Evolutionary conservation across 2,113 vertebrate species (phyloP).

Genomic region (Pterocles gutturalis): DNA sequence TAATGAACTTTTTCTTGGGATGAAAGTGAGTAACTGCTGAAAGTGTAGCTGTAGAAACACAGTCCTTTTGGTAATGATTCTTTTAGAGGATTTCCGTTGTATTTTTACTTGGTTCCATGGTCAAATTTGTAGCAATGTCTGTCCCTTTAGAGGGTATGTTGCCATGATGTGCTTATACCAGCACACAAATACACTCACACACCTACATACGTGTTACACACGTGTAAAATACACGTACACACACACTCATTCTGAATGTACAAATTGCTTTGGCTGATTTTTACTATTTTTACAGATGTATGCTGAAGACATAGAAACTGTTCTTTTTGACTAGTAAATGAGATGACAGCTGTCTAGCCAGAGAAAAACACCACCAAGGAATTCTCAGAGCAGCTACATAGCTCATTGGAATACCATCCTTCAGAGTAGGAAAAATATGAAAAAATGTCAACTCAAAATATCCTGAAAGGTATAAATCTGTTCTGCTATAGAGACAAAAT

Average conservation of each 20-base stretch:
- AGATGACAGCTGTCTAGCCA: not conserved
- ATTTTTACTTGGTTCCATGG: not conserved
- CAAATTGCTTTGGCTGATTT: not conserved
- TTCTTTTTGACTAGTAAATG: not conserved
- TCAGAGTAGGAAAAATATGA: not conserved
- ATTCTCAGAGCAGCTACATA: not conserved
- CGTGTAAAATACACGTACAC: not conserved
- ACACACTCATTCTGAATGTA: not conserved
- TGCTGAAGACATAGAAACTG: not conserved
- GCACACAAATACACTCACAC: not conserved
- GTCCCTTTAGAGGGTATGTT: not conserved
- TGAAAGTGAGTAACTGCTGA: not conserved
- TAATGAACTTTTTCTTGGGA: not conserved
- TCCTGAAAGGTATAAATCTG: not conserved
- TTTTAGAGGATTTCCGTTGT: not conserved
- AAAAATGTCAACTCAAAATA: not conserved
- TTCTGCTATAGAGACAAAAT: not conserved
- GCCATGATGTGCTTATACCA: not conserved
- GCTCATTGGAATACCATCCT: not conserved
- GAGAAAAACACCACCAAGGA: not conserved
- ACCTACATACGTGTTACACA: too few species aligned
- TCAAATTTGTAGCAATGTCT: not conserved
- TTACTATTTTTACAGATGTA: not conserved
- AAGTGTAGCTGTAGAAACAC: not conserved
- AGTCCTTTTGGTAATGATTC: not conserved